Evolutionary conservation across 2,888 invertebrate genomes (phyloP).

Genomic region (Chrysodeixis includens): DNA sequence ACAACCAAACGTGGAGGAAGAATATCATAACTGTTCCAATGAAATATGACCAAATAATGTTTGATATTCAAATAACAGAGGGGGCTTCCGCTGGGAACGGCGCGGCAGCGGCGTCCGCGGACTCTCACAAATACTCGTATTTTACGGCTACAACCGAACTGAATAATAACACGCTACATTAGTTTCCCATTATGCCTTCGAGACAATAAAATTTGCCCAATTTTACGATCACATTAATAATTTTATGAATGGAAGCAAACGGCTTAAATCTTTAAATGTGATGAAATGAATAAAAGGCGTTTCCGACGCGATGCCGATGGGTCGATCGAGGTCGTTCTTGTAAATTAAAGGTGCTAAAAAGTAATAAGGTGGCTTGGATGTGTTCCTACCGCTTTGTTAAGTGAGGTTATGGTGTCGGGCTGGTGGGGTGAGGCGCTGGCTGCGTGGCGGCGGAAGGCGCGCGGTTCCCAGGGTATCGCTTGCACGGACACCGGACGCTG

Average conservation of each 20-base stretch:
- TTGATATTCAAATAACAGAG: slow-evolving; percentile 87
- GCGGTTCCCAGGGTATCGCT: slow-evolving; percentile 87
- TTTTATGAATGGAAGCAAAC: slow-evolving; percentile 89
- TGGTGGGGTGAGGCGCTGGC: slow-evolving; percentile 61
- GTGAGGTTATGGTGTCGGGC: slow-evolving; percentile 66
- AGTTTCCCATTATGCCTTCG: slow-evolving; percentile 89
- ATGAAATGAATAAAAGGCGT: slow-evolving; percentile 83
- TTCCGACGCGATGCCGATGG: slow-evolving; percentile 63
- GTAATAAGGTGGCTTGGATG: slow-evolving; percentile 66
- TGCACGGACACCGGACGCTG: slow-evolving; percentile 85
- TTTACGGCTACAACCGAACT: slow-evolving; percentile 88
- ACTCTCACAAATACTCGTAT: slow-evolving; percentile 83
- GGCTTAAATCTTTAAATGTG: slow-evolving; percentile 83
- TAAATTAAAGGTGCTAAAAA: slow-evolving; percentile 79
- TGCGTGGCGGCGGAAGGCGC: slow-evolving; percentile 76
- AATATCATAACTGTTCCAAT: slow-evolving; percentile 87
- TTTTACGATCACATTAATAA: slow-evolving; percentile 89
- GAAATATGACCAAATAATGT: slow-evolving; percentile 85
- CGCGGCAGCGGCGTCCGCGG: slow-evolving; percentile 63
- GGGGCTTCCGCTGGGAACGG: slow-evolving; percentile 84
- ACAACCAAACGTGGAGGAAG: slow-evolving; percentile 80
- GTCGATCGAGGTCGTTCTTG: slow-evolving; percentile 79
- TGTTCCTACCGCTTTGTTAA: slow-evolving; percentile 63
- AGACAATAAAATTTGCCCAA: slow-evolving; percentile 89
- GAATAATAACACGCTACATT: slow-evolving; percentile 90